These are phyloP conservation scores for Atherinosoma microstoma DNA, from an alignment of 2,797 vertebrate genomes.

Conservation along the genomic window DNA sequence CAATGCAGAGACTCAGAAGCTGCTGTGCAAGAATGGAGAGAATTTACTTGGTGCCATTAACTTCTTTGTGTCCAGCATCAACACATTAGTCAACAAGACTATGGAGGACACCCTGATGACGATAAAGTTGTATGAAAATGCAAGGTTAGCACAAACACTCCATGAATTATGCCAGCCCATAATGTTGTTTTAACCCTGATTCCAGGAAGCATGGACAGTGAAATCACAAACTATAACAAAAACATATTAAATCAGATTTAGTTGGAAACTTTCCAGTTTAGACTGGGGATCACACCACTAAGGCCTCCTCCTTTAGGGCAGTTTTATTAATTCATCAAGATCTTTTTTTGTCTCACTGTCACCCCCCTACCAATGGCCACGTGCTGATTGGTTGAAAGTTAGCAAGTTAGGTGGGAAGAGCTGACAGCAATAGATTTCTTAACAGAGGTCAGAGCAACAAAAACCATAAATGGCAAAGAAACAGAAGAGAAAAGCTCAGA, in stretches of 20 bases:
- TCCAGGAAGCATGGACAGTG: neutral
- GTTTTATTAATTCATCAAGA: neutral
- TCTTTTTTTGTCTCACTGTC: neutral
- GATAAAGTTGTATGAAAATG: constrained; percentile 94
- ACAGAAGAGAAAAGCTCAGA: too few species aligned
- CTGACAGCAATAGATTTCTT: too few species aligned
- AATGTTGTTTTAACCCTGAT: neutral
- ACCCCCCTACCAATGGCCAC: neutral
- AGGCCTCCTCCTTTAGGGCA: neutral
- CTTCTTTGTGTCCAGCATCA: constrained; percentile 98
- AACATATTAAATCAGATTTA: neutral
- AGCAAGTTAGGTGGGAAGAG: neutral
- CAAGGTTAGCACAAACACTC: constrained; percentile 82
- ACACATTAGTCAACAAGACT: constrained; percentile 96
- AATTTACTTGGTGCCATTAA: constrained; percentile 95
- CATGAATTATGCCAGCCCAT: neutral
- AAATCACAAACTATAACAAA: neutral
- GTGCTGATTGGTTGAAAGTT: neutral
- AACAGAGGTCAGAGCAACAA: too few species aligned
- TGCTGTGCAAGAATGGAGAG: constrained; percentile 97
- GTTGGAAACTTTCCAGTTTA: neutral
- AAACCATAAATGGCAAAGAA: too few species aligned
- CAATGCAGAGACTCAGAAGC: constrained; percentile 96
- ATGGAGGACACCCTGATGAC: constrained; percentile 99
- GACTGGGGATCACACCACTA: neutral